Evolutionary conservation across 2,113 vertebrate genomes (phyloP), one percentile per base, ranked within the genome.

Genomic region (Nothoprocta perdicaria): DNA sequence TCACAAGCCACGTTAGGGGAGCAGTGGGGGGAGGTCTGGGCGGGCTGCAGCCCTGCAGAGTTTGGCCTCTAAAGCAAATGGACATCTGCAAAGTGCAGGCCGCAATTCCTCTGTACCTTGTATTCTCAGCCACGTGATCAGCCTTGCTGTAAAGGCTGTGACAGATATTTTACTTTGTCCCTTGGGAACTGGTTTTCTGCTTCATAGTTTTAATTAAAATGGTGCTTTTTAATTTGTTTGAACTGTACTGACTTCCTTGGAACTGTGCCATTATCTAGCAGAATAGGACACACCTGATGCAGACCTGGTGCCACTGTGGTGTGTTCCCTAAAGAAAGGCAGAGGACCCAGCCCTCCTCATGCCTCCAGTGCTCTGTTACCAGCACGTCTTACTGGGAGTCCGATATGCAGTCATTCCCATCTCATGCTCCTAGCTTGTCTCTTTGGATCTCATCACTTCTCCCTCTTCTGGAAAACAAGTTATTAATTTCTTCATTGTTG

Each of bases 181-280:
- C 65, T 92, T 89, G 33, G 60, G 72, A 89, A n/a, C 41, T 63
- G 12, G 45, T 67, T 86, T 68, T 55, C 88, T 92, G 84, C 78
- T 55, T 77, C 40, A 77, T 13, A 67, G 53, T 55, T 95, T 82
- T 89, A 95, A 90, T 95, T 93, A 95, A 94, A 94, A 74, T 31
- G 26, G 40, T 68, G 12, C 69, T 80, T 6, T 50, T 52, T 86
- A 73, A 88, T 77, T 90, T 87, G 75, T 93, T 89, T 92, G 92
- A 94, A 90, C 90, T 71, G 15, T 33, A 50, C 21, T 82, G 55
- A 58, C 60, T 95, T 76, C 14, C 14, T 80, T 80, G 50, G 27
- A 24, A 1, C 26, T 29, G 46, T 91, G 86, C 63, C 68, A 48
- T 74, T 87, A 41, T 77, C 75, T 86, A 1, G 1, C 41, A 65